phyloP scores from a whole-genome alignment of 2,797 vertebrate genomes.

The Ctenosaura bakeri region DNA sequence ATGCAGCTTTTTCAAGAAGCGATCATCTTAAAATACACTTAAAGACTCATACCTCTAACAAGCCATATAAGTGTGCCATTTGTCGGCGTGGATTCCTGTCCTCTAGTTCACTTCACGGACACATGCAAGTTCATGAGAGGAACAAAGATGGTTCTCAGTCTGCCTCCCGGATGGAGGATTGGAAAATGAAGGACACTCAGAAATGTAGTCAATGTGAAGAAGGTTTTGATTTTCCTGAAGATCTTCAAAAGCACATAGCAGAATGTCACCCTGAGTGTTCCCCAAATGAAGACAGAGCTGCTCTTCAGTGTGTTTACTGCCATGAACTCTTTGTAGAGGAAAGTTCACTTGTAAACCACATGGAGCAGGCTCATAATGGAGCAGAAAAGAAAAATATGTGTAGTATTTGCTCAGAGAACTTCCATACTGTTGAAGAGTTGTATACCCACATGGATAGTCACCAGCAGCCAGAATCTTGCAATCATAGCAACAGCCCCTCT shows the following conservation, averaged over 20 bases:
- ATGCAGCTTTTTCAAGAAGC: constrained; percentile 96
- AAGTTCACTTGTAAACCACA: constrained; percentile 92
- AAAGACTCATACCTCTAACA: constrained; percentile 99
- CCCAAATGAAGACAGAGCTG: constrained; percentile 92
- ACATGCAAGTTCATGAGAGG: constrained; percentile 99
- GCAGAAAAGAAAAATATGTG: constrained; percentile 92
- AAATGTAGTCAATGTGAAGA: constrained; percentile 99
- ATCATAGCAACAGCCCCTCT: constrained; percentile 98
- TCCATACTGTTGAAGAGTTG: constrained; percentile 94
- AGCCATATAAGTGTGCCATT: constrained; percentile 99
- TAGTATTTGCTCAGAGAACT: constrained; percentile 95
- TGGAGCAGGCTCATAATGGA: constrained; percentile 92
- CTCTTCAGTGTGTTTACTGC: constrained; percentile 96
- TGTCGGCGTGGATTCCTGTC: constrained; percentile 97
- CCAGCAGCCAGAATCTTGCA: constrained; percentile 96
- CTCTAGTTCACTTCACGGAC: constrained; percentile 95
- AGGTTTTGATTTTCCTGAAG: constrained; percentile 97
- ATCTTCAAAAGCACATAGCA: constrained; percentile 96
- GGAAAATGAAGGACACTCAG: constrained; percentile 96
- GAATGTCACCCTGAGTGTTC: constrained; percentile 98
- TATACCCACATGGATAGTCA: constrained; percentile 98
- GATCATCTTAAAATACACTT: constrained; percentile 99
- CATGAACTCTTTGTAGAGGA: constrained; percentile 96
- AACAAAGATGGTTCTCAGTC: constrained; percentile 91
- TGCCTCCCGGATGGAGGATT: constrained; percentile 90